A percentile compares a stretch with the other conserved stretches of the same genome.
Conservation (phyloP, 1,140 invertebrate genomes). For the Drosophila simulans region DNA sequence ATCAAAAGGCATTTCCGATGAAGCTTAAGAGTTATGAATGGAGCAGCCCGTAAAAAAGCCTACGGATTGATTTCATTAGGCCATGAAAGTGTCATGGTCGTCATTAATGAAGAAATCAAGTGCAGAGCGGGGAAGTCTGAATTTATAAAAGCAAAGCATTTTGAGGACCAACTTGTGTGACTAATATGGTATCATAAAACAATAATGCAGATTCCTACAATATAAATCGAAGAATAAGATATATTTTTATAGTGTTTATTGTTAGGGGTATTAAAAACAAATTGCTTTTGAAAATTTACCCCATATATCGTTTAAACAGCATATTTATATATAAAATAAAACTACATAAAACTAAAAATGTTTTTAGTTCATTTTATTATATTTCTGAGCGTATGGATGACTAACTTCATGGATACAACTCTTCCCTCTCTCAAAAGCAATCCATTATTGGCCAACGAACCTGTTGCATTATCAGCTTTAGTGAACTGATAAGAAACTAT, state of each 20-base stretch:
- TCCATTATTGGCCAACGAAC: conserved; percentile 40
- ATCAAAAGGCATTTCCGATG: conserved; percentile 59
- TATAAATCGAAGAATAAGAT: background rate
- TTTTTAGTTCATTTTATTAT: too few species aligned
- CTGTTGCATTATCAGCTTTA: conserved; percentile 34
- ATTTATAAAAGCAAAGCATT: background rate
- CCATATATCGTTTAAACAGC: too few species aligned
- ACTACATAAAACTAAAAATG: too few species aligned
- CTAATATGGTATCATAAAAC: background rate
- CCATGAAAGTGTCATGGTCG: conserved; percentile 42
- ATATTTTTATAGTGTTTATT: background rate
- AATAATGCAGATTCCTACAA: background rate
- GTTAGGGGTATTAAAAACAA: background rate
- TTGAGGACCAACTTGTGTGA: background rate
- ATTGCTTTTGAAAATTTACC: background rate
- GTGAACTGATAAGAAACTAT: conserved; percentile 15
- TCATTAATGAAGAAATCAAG: conserved; percentile 28
- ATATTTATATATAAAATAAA: too few species aligned
- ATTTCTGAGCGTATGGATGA: background rate
- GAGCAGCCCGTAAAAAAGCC: conserved; percentile 6
- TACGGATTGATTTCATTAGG: conserved; percentile 53
- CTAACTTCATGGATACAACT: conserved; percentile 3
- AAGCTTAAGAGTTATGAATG: conserved; percentile 67
- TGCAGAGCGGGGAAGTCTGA: background rate
- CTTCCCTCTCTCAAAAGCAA: background rate